phyloP scores from a whole-genome alignment of 2,888 invertebrate genomes.

The Ochropleura plecta region DNA sequence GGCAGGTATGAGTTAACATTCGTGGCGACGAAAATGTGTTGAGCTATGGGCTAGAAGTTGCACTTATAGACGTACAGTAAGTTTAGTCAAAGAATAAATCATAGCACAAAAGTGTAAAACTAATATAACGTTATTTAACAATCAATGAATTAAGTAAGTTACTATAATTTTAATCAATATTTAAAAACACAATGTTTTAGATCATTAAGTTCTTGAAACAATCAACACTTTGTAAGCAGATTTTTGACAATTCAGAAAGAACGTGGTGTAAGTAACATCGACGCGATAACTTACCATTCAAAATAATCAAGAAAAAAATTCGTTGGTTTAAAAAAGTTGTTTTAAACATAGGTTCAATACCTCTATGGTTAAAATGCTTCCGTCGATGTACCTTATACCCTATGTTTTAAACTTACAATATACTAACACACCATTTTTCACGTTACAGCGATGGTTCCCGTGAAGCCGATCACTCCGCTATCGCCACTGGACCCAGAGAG shows the following conservation, averaged over 20 bases:
- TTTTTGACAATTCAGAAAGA: neutral
- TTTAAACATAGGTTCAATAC: no score
- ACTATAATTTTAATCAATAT: neutral
- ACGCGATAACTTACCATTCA: neutral
- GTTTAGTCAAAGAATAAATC: neutral
- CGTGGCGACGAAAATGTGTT: neutral
- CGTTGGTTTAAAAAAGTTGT: neutral
- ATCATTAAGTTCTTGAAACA: slow-evolving; percentile 56
- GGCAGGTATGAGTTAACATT: neutral
- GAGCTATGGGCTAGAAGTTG: neutral
- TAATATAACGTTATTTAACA: slow-evolving; percentile 2
- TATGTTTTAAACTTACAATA: neutral
- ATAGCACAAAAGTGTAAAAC: neutral
- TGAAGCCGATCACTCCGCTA: slow-evolving; percentile 56
- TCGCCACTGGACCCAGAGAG: slow-evolving; percentile 71
- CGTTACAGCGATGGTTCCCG: slow-evolving; percentile 60
- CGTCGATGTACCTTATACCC: neutral
- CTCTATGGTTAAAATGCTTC: neutral
- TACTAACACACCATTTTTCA: slow-evolving; percentile 27
- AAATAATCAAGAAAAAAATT: neutral
- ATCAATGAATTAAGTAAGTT: slow-evolving; percentile 51
- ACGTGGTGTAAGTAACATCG: neutral
- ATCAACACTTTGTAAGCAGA: slow-evolving; percentile 17
- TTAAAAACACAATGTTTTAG: neutral
- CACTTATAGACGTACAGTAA: neutral